A percentile compares a stretch with the other conserved stretches of the same genome.
Evolutionary conservation across 2,113 vertebrate genomes (phyloP).

Genomic region (Nycticryphes semicollaris): DNA sequence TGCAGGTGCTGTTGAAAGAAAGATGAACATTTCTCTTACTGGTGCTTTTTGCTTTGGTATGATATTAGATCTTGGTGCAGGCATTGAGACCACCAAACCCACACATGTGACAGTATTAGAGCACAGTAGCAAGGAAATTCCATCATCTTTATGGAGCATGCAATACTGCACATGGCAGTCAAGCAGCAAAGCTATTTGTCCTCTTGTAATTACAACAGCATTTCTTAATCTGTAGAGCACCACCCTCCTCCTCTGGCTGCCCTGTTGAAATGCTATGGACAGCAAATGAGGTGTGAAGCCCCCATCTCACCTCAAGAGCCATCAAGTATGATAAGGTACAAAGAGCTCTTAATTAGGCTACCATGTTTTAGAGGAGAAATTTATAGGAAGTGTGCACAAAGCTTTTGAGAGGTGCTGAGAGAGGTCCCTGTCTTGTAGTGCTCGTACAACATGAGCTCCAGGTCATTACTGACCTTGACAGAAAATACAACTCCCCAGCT

Average conservation of each 20-base stretch:
- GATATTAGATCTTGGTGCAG: fast-evolving
- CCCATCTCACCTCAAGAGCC: background rate
- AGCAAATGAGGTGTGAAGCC: background rate
- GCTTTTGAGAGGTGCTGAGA: background rate
- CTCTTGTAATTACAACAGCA: background rate
- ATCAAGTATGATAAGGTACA: background rate
- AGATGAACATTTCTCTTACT: background rate
- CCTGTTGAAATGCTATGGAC: background rate
- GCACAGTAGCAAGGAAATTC: background rate
- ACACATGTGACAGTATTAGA: fast-evolving
- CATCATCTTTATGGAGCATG: background rate
- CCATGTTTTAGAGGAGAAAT: background rate
- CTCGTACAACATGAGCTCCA: background rate
- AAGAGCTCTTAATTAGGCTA: slow-evolving; percentile 9
- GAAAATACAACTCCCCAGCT: background rate
- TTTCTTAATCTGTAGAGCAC: background rate
- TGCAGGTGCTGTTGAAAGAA: background rate
- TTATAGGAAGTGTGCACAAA: background rate
- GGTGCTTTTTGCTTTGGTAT: background rate
- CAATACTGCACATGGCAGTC: background rate
- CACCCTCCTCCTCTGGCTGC: background rate
- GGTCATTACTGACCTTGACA: background rate
- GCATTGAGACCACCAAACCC: background rate
- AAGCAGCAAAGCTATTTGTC: background rate
- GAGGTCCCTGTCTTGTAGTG: background rate